Evolutionary conservation across 2,797 vertebrate genomes (phyloP).

Genomic region (Bucorvus abyssinicus): DNA sequence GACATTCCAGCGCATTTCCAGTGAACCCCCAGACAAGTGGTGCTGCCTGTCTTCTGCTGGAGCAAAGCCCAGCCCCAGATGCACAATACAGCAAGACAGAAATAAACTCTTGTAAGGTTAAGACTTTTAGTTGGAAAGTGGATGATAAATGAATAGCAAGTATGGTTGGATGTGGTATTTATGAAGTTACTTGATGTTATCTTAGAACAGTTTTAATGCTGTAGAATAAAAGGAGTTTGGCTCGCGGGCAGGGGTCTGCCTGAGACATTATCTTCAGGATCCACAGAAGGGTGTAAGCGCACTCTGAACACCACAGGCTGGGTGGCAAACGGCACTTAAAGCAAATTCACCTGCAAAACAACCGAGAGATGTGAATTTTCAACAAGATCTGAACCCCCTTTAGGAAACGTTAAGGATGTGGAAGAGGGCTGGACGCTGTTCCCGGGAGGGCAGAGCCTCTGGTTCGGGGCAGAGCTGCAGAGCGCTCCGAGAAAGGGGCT

Average conservation of each 20-base stretch:
- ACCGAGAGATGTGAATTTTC: background rate
- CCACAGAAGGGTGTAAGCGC: background rate
- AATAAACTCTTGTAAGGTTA: background rate
- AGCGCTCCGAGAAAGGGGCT: background rate
- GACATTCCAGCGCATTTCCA: background rate
- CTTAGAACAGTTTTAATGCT: background rate
- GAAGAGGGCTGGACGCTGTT: background rate
- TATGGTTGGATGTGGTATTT: background rate
- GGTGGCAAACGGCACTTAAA: background rate
- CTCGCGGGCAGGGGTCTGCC: background rate
- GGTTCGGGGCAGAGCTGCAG: accelerated
- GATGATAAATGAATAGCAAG: background rate
- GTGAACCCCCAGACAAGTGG: background rate
- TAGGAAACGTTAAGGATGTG: background rate
- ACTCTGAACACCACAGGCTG: too few species aligned
- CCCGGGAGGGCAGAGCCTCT: background rate
- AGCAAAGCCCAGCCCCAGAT: accelerated
- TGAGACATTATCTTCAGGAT: background rate
- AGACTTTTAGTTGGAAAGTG: background rate
- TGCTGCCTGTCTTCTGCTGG: background rate
- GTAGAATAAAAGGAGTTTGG: background rate
- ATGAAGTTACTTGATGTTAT: background rate
- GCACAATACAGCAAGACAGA: accelerated
- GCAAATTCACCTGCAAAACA: background rate
- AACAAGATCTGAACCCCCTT: background rate